Percentiles rank a stretch among this genome's conserved stretches.
Conservation (phyloP, 2,888 invertebrate genomes). For the Laspeyria flexula region DNA sequence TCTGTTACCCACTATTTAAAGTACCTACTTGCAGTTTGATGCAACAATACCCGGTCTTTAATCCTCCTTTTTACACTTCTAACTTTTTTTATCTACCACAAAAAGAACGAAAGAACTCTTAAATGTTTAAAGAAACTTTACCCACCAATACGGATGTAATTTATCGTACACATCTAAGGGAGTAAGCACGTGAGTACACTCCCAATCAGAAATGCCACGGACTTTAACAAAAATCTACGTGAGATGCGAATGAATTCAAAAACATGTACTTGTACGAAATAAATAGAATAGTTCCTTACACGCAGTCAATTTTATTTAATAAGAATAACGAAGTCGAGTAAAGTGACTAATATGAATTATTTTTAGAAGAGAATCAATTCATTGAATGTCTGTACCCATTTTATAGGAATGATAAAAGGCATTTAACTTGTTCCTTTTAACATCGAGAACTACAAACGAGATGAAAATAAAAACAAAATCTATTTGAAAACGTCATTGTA, state of each 20-base stretch:
- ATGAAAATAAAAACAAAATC: no score
- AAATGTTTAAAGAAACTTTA: background rate
- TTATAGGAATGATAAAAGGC: no score
- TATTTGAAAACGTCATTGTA: no score
- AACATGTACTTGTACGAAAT: no score
- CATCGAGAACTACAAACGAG: no score
- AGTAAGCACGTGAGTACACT: background rate
- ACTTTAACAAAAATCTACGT: no score
- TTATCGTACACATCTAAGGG: background rate
- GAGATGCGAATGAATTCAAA: no score
- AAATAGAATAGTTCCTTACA: background rate
- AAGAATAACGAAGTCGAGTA: background rate
- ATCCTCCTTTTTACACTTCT: background rate
- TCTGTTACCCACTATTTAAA: no score
- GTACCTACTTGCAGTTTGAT: no score
- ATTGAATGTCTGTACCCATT: background rate
- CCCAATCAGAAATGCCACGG: background rate
- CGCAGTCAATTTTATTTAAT: background rate
- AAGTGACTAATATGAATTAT: background rate
- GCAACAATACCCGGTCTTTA: background rate
- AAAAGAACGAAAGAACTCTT: background rate
- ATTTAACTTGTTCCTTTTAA: no score
- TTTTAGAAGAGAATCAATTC: background rate
- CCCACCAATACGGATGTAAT: background rate
- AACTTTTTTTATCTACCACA: background rate